Conservation (phyloP, 2,888 invertebrate genomes). For the Diaperis boleti region DNA sequence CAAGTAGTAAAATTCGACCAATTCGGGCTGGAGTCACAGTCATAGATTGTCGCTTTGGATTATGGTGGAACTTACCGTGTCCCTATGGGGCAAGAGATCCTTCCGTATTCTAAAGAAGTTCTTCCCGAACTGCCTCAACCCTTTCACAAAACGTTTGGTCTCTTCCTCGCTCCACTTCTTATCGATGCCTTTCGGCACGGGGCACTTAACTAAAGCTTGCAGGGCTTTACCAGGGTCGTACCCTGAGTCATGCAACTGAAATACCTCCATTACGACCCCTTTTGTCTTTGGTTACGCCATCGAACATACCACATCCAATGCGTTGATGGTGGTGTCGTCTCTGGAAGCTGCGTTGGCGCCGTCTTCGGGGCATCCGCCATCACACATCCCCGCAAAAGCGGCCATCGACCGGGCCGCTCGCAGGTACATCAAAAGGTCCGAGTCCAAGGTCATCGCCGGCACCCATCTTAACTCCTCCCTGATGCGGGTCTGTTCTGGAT, state of each 20-base stretch:
- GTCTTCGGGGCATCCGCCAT: slow-evolving; percentile 96
- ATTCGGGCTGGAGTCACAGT: slow-evolving; percentile 77
- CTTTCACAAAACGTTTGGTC: slow-evolving; percentile 98
- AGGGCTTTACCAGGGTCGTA: slow-evolving; percentile 97
- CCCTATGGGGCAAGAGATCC: slow-evolving; percentile 96
- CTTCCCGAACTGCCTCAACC: slow-evolving; percentile 97
- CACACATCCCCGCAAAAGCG: slow-evolving; percentile 98
- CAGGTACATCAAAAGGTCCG: slow-evolving; percentile 97
- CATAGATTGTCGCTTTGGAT: neutral
- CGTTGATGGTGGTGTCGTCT: slow-evolving; percentile 98
- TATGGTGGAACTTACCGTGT: slow-evolving; percentile 77
- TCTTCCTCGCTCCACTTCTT: slow-evolving; percentile 99
- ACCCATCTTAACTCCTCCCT: slow-evolving; percentile 95
- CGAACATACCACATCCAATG: slow-evolving; percentile 85
- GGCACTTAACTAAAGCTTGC: slow-evolving; percentile 96
- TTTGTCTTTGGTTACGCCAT: neutral
- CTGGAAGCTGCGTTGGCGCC: slow-evolving; percentile 96
- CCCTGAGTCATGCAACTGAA: slow-evolving; percentile 90
- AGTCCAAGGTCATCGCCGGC: slow-evolving; percentile 92
- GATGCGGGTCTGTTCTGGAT: slow-evolving; percentile 70
- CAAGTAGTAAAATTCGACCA: slow-evolving; percentile 98
- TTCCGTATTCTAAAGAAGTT: slow-evolving; percentile 98
- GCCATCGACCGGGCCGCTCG: slow-evolving; percentile 98
- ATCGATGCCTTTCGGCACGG: slow-evolving; percentile 96
- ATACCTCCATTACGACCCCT: neutral